Percentiles rank a stretch among this genome's conserved stretches.
Conservation (phyloP, 2,888 invertebrate genomes). For the Rhorus exstirpatorius region DNA sequence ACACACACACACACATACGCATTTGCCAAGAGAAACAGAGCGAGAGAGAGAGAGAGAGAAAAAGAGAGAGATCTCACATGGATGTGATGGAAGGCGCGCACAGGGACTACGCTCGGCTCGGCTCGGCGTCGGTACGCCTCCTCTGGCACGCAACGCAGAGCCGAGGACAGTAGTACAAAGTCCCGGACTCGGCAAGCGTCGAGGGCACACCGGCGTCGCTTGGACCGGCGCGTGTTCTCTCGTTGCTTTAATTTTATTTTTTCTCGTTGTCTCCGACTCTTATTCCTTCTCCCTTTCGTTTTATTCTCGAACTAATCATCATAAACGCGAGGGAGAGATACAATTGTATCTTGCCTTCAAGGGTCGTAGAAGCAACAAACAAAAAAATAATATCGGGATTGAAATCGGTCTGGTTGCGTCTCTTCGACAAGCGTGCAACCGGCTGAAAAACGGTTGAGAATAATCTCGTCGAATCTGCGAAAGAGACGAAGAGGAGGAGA, state of each 20-base stretch:
- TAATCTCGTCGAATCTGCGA: conserved; percentile 46
- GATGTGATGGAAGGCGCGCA: conserved; percentile 66
- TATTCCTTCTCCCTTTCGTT: background rate
- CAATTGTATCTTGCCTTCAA: too few relatives aligned
- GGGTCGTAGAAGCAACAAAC: background rate
- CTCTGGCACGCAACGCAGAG: conserved; percentile 77
- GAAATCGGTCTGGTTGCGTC: background rate
- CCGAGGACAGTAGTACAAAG: conserved; percentile 80
- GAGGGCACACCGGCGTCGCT: conserved; percentile 62
- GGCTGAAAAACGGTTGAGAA: conserved; percentile 36
- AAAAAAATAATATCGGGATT: background rate
- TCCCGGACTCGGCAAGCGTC: conserved; percentile 79
- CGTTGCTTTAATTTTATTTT: conserved; percentile 50
- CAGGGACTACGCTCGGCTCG: conserved; percentile 73
- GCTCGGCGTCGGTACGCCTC: conserved; percentile 77
- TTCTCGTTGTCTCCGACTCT: background rate
- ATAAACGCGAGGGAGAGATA: too few relatives aligned
- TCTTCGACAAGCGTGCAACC: background rate
- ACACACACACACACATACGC: conserved; percentile 28
- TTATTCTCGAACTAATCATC: background rate
- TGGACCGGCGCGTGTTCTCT: conserved; percentile 34
- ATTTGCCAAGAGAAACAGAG: background rate
- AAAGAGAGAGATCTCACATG: conserved; percentile 50
- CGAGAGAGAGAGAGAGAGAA: conserved; percentile 16
- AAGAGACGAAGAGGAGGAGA: background rate